These are phyloP conservation scores for Etia nguti DNA, from an alignment of 2,113 vertebrate genomes.

Conservation along the genomic window DNA sequence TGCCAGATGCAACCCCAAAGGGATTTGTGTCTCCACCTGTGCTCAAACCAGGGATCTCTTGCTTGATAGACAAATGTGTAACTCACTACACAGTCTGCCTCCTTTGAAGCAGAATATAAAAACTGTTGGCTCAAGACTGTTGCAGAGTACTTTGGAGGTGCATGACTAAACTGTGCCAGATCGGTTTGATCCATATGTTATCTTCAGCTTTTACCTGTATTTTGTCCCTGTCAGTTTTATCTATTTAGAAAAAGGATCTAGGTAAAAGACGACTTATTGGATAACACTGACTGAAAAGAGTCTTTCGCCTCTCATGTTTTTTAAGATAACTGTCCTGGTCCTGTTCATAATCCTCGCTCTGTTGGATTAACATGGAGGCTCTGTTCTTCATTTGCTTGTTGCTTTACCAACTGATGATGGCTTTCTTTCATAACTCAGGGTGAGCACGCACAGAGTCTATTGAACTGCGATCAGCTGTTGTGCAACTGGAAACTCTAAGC, in stretches of 20 bases:
- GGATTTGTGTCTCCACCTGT: background rate
- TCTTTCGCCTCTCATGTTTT: background rate
- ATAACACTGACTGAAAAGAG: background rate
- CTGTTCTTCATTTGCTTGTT: background rate
- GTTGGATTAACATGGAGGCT: background rate
- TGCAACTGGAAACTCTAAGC: background rate
- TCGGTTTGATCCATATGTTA: background rate
- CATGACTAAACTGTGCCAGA: background rate
- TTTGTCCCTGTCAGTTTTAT: background rate
- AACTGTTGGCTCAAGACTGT: accelerated
- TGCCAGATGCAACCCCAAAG: background rate
- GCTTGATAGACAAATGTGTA: background rate
- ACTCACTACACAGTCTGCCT: background rate
- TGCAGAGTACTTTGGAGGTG: background rate
- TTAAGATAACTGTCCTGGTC: background rate
- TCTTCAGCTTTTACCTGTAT: background rate
- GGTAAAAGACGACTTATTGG: background rate
- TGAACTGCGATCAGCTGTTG: background rate
- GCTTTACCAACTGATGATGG: background rate
- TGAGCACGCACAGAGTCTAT: background rate
- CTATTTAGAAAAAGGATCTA: background rate
- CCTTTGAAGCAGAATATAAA: background rate
- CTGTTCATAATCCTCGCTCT: background rate
- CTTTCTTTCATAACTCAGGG: background rate
- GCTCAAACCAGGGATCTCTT: background rate